These are phyloP conservation scores for Sebastes taczanowskii DNA, from an alignment of 2,797 vertebrate species.

Conservation along the genomic window DNA sequence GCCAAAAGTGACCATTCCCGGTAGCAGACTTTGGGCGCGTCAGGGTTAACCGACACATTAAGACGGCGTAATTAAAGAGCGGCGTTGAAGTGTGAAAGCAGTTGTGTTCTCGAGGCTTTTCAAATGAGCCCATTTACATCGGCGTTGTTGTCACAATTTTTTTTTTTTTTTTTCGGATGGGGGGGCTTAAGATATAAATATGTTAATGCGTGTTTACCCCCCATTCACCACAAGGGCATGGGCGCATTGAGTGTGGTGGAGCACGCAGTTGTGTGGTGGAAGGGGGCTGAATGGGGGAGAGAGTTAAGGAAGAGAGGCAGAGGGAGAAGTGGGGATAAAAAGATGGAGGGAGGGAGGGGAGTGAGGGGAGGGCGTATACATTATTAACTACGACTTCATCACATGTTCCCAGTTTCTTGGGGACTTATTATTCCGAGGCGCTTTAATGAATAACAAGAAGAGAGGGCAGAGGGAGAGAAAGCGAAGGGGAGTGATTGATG, in stretches of 20 bases:
- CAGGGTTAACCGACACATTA: constrained; percentile 50
- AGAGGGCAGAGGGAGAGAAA: constrained; percentile 74
- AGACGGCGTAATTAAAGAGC: constrained; percentile 68
- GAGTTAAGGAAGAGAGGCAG: constrained; percentile 63
- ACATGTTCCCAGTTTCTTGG: constrained; percentile 85
- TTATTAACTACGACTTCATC: constrained; percentile 89
- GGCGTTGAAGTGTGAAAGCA: constrained; percentile 61
- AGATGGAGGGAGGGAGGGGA: constrained; percentile 27
- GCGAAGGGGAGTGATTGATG: constrained; percentile 78
- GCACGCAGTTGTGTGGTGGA: constrained; percentile 45
- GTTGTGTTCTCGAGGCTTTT: constrained; percentile 69
- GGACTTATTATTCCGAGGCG: constrained; percentile 87
- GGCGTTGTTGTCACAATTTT: constrained; percentile 51
- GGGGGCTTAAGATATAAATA: constrained; percentile 74
- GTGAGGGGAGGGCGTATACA: constrained; percentile 75
- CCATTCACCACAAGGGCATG: constrained; percentile 73
- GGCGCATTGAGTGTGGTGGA: constrained; percentile 50
- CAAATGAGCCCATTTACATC: constrained; percentile 71
- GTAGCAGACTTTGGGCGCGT: constrained; percentile 5
- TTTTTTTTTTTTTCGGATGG: constrained; percentile 16
- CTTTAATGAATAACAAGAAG: constrained; percentile 88
- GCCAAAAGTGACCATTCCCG: constrained; percentile 31
- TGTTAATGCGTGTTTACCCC: constrained; percentile 83
- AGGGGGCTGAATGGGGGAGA: constrained; percentile 37
- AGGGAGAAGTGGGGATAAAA: constrained; percentile 45